Evolutionary conservation across 2,113 vertebrate genomes (phyloP), one percentile per base, ranked within the genome.

Genomic region (Castor canadensis): DNA sequence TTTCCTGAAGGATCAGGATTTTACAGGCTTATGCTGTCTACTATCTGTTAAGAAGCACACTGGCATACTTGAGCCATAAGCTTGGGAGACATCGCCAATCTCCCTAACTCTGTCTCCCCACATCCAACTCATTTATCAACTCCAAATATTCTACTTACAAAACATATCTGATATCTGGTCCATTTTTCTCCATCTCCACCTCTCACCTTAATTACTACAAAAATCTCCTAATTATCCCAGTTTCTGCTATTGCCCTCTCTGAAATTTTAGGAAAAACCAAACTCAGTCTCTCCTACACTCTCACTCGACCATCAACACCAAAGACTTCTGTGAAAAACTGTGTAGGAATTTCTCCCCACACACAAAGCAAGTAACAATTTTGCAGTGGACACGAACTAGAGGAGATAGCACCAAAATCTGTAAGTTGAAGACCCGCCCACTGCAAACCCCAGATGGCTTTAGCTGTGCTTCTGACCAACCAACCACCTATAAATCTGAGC

Each of bases 131-230:
- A 95, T 35, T 60, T 62, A 66, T n/a, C 38, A 43, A 77, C 35
- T 88, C 47, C 81, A 93, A 66, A 82, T 40, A 88, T 92, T 89
- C 47, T 94, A 73, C 82, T 91, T 91, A 54, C 35, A 86, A 92
- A 91, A 88, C 40, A 9, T n/a, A 75, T 72, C 60, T 80, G 54
- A 35, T 35, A 66, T 32, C 73, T 71, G 60, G n/a, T 79, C 58
- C 49, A 54, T 40, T 72, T 92, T 88, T 85, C 81, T 56, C 73
- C 9, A 77, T 32, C 32, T 54, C 54, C 30, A 19, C 38, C 20
- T 24, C n/a, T 67, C n/a, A 38, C 24, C 52, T 60, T 64, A 84
- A 69, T 72, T 58, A 72, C 1, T 22, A 35, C 19, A 9, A 75
- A 95, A 85, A 35, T 35, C 40, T 92, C 82, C 43, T 32, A 47